Evolutionary conservation across 2,797 vertebrate genomes (phyloP).

Genomic region (Halcyon badia): DNA sequence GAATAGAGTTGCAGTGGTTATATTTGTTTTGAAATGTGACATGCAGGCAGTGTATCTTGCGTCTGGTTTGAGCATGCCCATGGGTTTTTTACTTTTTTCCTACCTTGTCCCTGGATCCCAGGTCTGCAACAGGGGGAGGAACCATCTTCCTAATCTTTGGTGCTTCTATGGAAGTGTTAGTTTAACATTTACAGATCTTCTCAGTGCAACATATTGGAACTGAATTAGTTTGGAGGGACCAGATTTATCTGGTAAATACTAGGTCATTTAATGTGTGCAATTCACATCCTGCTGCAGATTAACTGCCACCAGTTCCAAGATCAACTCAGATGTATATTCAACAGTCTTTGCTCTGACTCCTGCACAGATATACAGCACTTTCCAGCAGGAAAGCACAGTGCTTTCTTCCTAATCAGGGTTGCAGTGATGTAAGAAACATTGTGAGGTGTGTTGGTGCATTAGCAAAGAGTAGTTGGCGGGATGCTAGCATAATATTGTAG

Average conservation of each 20-base stretch:
- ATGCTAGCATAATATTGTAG: too few species aligned
- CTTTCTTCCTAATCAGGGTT: background rate
- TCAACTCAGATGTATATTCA: background rate
- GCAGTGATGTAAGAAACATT: background rate
- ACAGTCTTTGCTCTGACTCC: background rate
- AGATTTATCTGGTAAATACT: background rate
- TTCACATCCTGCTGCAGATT: background rate
- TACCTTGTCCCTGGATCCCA: background rate
- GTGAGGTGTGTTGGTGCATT: background rate
- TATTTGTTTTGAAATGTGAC: background rate
- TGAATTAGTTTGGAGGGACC: background rate
- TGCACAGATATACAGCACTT: background rate
- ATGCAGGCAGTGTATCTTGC: background rate
- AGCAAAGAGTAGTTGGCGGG: background rate
- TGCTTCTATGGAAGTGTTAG: background rate
- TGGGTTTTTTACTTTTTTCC: background rate
- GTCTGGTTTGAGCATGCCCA: background rate
- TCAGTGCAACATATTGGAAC: background rate
- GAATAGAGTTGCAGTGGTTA: background rate
- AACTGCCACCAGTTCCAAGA: background rate
- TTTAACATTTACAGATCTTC: background rate
- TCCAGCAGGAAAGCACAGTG: background rate
- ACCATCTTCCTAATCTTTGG: background rate
- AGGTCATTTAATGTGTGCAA: background rate
- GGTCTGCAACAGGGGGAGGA: background rate